Evolutionary conservation across 1,140 invertebrate genomes (phyloP).

Genomic region (Microplitis demolitor): DNA sequence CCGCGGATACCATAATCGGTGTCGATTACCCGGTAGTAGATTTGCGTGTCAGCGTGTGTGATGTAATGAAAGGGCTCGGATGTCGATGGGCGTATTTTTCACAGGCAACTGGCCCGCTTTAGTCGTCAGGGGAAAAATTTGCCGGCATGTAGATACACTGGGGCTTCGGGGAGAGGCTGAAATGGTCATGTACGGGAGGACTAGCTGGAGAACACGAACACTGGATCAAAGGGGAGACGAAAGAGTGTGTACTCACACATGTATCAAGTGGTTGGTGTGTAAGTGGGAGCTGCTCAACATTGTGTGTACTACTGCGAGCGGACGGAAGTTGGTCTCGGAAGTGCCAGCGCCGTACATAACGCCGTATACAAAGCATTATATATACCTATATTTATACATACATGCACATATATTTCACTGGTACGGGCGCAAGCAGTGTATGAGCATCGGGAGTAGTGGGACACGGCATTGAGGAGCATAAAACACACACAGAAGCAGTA

Average conservation of each 20-base stretch:
- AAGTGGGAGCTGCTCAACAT: constrained; percentile 1
- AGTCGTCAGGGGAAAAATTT: too few relatives aligned
- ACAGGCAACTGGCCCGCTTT: neutral
- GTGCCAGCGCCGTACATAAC: constrained; percentile 7
- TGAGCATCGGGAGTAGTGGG: too few relatives aligned
- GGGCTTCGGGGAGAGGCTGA: neutral
- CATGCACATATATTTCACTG: too few relatives aligned
- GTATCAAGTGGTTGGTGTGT: neutral
- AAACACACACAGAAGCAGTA: neutral
- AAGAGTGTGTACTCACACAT: constrained; percentile 4
- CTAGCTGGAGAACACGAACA: neutral
- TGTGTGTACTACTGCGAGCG: constrained; percentile 7
- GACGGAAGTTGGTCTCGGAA: constrained; percentile 30
- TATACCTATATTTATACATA: neutral
- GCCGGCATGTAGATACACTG: neutral
- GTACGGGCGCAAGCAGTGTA: too few relatives aligned
- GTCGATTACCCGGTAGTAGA: neutral
- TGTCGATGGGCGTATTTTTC: constrained; percentile 12
- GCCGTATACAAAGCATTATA: neutral
- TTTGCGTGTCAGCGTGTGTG: neutral
- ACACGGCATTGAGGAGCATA: too few relatives aligned
- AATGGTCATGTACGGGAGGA: neutral
- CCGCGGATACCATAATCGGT: neutral
- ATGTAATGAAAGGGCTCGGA: neutral
- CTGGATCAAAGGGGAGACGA: neutral